A percentile compares a stretch with the other conserved stretches of the same genome.
These are phyloP conservation scores for Polyodon spathula DNA, from an alignment of 2,113 vertebrate species.

Conservation along the genomic window DNA sequence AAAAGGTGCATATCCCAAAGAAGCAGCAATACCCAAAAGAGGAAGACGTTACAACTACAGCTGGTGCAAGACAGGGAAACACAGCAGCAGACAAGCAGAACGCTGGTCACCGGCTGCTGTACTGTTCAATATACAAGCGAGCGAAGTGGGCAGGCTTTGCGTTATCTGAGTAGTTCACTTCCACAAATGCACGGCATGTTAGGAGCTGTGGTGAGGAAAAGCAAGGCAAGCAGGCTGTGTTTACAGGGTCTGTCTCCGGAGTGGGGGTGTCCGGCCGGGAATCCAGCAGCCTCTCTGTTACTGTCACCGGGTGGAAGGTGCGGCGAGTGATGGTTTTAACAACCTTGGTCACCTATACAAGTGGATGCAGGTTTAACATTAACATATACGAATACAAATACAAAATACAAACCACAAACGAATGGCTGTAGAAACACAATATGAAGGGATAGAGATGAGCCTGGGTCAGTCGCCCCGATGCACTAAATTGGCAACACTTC, in stretches of 20 bases:
- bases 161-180: too few species aligned
- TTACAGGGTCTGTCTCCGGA: constrained; percentile 37
- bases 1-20: too few species aligned
- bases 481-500: background rate
- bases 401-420: background rate
- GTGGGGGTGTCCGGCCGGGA: constrained; percentile 26
- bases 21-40: too few species aligned
- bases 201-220: constrained; percentile 11
- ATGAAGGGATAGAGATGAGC: background rate
- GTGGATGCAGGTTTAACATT: constrained; percentile 11
- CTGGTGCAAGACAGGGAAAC: too few species aligned
- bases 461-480: background rate
- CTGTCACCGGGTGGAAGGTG: constrained; percentile 38
- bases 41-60: too few species aligned
- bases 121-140: too few species aligned
- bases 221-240: constrained; percentile 11
- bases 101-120: too few species aligned
- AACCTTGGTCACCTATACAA: constrained; percentile 43
- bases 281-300: constrained; percentile 28
- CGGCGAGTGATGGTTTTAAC: constrained; percentile 46
- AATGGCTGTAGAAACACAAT: background rate
- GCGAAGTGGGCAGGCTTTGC: too few species aligned
- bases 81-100: too few species aligned
- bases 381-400: too few species aligned
- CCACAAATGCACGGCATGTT: constrained; percentile 15